phyloP scores from a whole-genome alignment of 2,888 invertebrate genomes.

The Ichneumon xanthorius region DNA sequence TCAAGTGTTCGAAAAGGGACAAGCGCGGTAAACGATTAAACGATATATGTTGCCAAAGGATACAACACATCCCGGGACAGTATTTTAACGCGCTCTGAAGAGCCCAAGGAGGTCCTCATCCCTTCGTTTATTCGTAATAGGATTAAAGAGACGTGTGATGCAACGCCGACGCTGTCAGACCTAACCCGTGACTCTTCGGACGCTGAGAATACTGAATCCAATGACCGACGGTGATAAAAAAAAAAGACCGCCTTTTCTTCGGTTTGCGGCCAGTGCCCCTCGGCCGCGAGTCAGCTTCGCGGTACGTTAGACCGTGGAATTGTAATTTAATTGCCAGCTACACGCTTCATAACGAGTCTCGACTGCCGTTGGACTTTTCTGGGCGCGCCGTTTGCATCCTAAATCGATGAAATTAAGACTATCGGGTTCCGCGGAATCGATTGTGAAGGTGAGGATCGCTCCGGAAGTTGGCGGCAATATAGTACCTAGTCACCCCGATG shows the following conservation, averaged over 20 bases:
- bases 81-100: conserved; percentile 76
- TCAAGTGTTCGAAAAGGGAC: conserved; percentile 50
- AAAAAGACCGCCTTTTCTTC: conserved; percentile 22
- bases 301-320: conserved; percentile 75
- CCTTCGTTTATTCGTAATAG: conserved; percentile 78
- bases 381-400: conserved; percentile 66
- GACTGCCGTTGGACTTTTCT: neutral
- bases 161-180: conserved; percentile 52
- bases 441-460: conserved; percentile 7
- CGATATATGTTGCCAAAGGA: conserved; percentile 64
- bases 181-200: conserved; percentile 25
- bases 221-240: conserved; percentile 52
- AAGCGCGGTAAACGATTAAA: conserved; percentile 75
- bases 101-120: conserved; percentile 63
- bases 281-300: conserved; percentile 59
- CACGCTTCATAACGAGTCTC: conserved; percentile 30
- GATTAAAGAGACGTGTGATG: conserved; percentile 77
- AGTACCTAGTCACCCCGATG: neutral
- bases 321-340: conserved; percentile 74
- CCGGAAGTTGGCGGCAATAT: neutral
- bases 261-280: conserved; percentile 28
- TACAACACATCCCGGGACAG: conserved; percentile 76
- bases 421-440: neutral
- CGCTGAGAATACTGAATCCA: conserved; percentile 29
- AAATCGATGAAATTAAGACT: conserved; percentile 50